These are phyloP conservation scores for Cheirogaleus major DNA, from an alignment of 2,797 vertebrate species.

Conservation along the genomic window DNA sequence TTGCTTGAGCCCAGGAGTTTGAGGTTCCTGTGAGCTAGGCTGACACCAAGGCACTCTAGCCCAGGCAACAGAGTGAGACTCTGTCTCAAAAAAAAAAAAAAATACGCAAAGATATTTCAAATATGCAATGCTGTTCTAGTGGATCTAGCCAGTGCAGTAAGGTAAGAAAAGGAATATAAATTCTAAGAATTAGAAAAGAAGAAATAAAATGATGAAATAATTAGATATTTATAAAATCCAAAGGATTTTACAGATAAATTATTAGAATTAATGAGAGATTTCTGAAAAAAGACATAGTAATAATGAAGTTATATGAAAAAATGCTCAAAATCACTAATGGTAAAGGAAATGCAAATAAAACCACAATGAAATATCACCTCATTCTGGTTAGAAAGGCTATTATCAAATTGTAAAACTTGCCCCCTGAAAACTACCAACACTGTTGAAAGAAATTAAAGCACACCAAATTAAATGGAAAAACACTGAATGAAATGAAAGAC, in stretches of 20 bases:
- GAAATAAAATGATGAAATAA: not conserved
- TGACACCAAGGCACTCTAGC: no score
- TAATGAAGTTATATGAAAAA: not conserved
- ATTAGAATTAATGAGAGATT: not conserved
- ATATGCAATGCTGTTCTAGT: not conserved
- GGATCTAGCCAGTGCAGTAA: not conserved
- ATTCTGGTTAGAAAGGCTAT: not conserved
- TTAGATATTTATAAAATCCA: not conserved
- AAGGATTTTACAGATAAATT: not conserved
- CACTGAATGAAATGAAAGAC: not conserved
- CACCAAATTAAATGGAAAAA: not conserved
- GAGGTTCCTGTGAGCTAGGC: no score
- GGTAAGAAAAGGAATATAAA: not conserved
- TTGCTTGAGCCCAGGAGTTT: no score
- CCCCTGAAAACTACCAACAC: not conserved
- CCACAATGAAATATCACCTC: not conserved
- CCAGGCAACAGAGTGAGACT: no score
- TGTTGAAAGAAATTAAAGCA: not conserved
- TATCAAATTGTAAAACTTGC: not conserved
- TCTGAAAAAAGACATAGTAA: not conserved
- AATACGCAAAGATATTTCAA: not conserved
- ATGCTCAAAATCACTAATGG: not conserved
- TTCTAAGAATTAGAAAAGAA: not conserved
- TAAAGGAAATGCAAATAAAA: not conserved
- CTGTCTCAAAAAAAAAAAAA: no score